A percentile compares a stretch with the other conserved stretches of the same genome.
Conservation (phyloP, 2,888 invertebrate species). For the Antheraea assamensis region DNA sequence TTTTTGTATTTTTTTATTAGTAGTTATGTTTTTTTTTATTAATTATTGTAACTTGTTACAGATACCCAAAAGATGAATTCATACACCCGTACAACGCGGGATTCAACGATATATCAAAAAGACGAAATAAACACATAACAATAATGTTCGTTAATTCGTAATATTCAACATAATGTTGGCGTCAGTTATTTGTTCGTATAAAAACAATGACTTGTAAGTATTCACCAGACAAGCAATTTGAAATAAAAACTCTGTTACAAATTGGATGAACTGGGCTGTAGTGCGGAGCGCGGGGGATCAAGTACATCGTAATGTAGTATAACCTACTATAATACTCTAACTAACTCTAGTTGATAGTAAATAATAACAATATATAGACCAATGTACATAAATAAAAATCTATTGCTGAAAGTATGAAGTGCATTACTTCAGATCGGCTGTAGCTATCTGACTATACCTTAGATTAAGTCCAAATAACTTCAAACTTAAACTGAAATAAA, state of each 20-base stretch:
- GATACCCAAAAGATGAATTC: too few species aligned
- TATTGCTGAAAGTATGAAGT: too few species aligned
- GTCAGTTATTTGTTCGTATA: neutral
- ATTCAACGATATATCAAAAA: neutral
- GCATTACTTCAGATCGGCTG: too few species aligned
- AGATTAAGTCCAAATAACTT: too few species aligned
- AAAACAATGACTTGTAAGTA: neutral
- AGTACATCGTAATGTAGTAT: neutral
- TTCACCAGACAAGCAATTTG: neutral
- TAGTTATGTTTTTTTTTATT: too few species aligned
- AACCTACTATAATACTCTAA: neutral
- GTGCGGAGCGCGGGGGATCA: neutral
- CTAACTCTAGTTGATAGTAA: neutral
- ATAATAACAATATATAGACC: neutral
- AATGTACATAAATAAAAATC: too few species aligned
- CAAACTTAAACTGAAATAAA: too few species aligned
- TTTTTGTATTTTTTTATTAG: too few species aligned
- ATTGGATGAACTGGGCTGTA: neutral
- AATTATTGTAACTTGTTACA: too few species aligned
- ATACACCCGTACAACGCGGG: neutral
- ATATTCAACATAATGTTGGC: neutral
- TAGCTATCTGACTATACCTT: too few species aligned
- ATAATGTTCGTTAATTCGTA: neutral
- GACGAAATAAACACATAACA: neutral
- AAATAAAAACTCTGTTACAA: neutral